A percentile compares a stretch with the other conserved stretches of the same genome.
Evolutionary conservation across 1,140 invertebrate species (phyloP).

Genomic region (Polypedilum vanderplanki): DNA sequence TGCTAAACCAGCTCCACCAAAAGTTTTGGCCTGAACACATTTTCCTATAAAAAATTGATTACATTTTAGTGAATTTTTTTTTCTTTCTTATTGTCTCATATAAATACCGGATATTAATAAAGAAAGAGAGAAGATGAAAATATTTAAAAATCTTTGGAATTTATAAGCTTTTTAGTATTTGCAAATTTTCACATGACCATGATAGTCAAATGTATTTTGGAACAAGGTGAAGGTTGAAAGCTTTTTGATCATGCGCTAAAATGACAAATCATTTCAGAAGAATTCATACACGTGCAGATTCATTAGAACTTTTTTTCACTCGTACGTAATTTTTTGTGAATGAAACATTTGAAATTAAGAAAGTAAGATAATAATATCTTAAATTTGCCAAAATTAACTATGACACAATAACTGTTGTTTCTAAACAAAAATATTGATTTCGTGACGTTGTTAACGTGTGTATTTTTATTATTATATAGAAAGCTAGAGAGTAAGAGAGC

Average conservation of each 20-base stretch:
- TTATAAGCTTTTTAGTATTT: no score
- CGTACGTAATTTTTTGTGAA: no score
- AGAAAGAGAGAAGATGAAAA: neutral
- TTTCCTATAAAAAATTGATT: neutral
- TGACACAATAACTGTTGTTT: neutral
- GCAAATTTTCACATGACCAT: no score
- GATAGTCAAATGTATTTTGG: no score
- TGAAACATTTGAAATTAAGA: no score
- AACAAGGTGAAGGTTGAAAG: conserved; percentile 4
- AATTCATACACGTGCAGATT: neutral
- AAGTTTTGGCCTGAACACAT: conserved; percentile 33
- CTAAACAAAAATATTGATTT: conserved; percentile 1
- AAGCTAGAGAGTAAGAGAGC: neutral
- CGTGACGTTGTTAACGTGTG: neutral
- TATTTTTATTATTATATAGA: neutral
- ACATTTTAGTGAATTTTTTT: neutral
- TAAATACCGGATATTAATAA: neutral
- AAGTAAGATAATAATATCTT: neutral
- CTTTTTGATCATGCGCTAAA: neutral
- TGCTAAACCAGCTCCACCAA: conserved; percentile 54
- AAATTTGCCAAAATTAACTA: neutral
- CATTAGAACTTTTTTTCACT: no score
- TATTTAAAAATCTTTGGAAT: neutral
- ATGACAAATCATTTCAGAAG: neutral
- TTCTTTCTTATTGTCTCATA: neutral